Evolutionary conservation across 2,797 vertebrate species (phyloP).

Genomic region (Melanotaenia boesemani): DNA sequence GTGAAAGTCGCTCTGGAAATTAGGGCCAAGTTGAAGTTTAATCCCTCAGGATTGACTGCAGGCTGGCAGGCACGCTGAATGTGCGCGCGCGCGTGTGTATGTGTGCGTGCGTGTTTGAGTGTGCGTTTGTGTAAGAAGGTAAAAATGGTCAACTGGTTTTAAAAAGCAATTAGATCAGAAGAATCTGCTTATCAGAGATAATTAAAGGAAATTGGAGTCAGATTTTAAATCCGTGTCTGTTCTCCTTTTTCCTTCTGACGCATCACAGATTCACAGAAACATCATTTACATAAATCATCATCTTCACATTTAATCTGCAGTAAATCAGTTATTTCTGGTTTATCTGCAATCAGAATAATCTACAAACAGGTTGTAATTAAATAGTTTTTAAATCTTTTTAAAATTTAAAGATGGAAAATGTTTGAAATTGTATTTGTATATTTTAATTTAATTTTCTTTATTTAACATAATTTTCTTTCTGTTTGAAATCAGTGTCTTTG

Average conservation of each 20-base stretch:
- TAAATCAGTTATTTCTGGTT: neutral
- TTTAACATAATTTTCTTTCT: no score
- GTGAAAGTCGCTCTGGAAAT: constrained; percentile 60
- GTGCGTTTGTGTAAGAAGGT: constrained; percentile 28
- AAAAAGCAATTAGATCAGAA: constrained; percentile 69
- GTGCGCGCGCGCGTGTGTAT: constrained; percentile 23
- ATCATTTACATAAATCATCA: no score
- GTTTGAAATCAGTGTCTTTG: no score
- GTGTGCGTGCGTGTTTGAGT: neutral
- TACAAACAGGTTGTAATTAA: no score
- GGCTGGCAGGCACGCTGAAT: neutral
- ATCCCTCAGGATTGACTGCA: constrained; percentile 58
- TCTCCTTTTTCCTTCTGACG: constrained; percentile 26
- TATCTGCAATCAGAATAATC: no score
- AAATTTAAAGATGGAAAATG: no score
- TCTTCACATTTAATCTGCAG: no score
- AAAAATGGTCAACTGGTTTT: constrained; percentile 64
- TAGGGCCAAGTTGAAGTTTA: constrained; percentile 58
- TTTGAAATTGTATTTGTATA: no score
- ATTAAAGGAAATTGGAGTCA: constrained; percentile 62
- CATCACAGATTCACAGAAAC: neutral
- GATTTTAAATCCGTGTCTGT: constrained; percentile 33
- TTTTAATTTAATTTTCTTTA: no score
- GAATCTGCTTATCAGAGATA: constrained; percentile 75
- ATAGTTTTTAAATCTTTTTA: no score